Conservation (phyloP, 2,113 vertebrate genomes). For the Anarrhichthys ocellatus region DNA sequence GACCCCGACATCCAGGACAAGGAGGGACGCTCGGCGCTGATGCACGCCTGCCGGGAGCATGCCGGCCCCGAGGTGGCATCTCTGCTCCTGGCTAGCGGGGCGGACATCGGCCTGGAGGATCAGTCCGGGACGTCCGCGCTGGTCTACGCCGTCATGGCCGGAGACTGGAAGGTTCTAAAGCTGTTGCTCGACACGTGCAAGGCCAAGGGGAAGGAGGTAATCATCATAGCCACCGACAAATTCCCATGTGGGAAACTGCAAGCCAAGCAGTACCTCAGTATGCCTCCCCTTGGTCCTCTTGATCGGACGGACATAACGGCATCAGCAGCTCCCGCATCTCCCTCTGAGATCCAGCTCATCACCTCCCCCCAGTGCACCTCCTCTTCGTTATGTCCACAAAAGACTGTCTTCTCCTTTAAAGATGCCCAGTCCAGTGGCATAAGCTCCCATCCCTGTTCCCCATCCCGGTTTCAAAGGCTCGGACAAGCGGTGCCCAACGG, state of each 20-base stretch:
- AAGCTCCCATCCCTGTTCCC: conserved; percentile 79
- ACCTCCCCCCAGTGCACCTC: conserved; percentile 69
- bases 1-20: conserved; percentile 97
- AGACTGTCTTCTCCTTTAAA: conserved; percentile 73
- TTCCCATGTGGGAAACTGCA: conserved; percentile 82
- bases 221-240: conserved; percentile 90
- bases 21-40: conserved; percentile 90
- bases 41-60: conserved; percentile 90
- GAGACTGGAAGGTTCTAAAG: conserved; percentile 87
- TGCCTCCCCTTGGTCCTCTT: conserved; percentile 73
- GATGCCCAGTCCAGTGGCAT: conserved; percentile 65
- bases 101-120: conserved; percentile 91
- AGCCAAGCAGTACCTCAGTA: conserved; percentile 87
- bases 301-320: conserved; percentile 66
- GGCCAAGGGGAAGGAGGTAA: conserved; percentile 92
- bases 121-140: conserved; percentile 87
- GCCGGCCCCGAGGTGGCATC: conserved; percentile 88
- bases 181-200: conserved; percentile 91
- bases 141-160: conserved; percentile 88
- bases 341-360: conserved; percentile 87
- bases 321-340: conserved; percentile 73
- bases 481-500: conserved; percentile 41
- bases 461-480: conserved; percentile 60
- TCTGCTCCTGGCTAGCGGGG: conserved; percentile 85
- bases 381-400: conserved; percentile 55